Conservation (phyloP, 2,888 invertebrate genomes). For the Nineta flava region DNA sequence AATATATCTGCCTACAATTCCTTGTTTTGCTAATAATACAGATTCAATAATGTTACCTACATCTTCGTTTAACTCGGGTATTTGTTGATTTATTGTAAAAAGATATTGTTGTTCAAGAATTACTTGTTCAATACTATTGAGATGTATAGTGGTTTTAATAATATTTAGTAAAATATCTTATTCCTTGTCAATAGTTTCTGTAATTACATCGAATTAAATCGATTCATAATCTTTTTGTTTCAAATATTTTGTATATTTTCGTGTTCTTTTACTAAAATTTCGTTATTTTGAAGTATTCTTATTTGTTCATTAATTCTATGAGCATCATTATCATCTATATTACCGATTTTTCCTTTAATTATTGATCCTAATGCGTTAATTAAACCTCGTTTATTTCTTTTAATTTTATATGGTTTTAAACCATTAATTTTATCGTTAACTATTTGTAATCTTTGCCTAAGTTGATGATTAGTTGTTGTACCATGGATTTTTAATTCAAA, state of each 20-base stretch:
- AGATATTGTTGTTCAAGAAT: too few species aligned
- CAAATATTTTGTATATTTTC: not conserved
- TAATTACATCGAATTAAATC: not conserved
- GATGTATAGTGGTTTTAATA: too few species aligned
- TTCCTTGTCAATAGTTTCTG: not conserved
- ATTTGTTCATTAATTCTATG: not conserved
- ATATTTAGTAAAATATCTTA: too few species aligned
- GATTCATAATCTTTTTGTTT: not conserved
- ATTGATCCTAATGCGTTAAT: not conserved
- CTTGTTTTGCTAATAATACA: not conserved
- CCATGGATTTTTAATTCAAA: not conserved
- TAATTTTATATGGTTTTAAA: not conserved
- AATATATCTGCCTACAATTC: not conserved
- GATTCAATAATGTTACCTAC: not conserved
- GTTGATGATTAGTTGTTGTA: not conserved
- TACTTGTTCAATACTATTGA: too few species aligned
- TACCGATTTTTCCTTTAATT: not conserved
- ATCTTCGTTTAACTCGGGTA: too few species aligned
- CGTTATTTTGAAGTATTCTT: not conserved
- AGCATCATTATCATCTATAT: not conserved
- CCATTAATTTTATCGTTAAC: not conserved
- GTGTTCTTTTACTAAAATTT: not conserved
- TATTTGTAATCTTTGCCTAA: not conserved
- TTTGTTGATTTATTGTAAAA: too few species aligned
- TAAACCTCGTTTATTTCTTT: not conserved